These are phyloP conservation scores for Popillia japonica DNA, from an alignment of 1,140 invertebrate species.

Conservation along the genomic window DNA sequence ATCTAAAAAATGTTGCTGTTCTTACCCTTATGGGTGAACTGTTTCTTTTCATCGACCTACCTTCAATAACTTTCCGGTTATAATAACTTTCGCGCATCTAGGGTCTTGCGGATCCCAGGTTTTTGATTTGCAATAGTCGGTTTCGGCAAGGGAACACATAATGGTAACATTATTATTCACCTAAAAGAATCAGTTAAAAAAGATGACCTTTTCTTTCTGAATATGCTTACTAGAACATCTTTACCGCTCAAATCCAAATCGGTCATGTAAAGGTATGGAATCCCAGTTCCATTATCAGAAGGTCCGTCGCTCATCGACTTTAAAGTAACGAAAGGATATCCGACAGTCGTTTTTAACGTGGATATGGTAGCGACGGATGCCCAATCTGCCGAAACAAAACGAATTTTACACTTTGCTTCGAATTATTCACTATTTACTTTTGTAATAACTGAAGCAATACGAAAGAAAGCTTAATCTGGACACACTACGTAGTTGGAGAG, in stretches of 20 bases:
- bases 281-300: slow-evolving; percentile 72
- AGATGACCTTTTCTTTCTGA: background rate
- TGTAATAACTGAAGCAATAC: no score
- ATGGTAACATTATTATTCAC: slow-evolving; percentile 72
- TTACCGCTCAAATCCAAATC: slow-evolving; percentile 77
- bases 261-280: slow-evolving; percentile 81
- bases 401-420: background rate
- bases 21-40: no score
- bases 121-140: slow-evolving; percentile 69
- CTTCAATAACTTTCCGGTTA: slow-evolving; percentile 74
- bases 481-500: no score
- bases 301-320: slow-evolving; percentile 78
- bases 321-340: slow-evolving; percentile 79
- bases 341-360: slow-evolving; percentile 65
- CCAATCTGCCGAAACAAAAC: slow-evolving; percentile 69
- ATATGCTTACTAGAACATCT: slow-evolving; percentile 70
- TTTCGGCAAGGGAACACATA: slow-evolving; percentile 74
- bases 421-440: no score
- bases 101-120: slow-evolving; percentile 82
- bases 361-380: slow-evolving; percentile 78
- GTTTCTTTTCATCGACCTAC: no score
- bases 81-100: slow-evolving; percentile 76
- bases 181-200: slow-evolving; percentile 55
- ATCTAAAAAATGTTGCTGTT: no score
- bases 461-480: no score